A percentile compares a stretch with the other conserved stretches of the same genome.
These are phyloP conservation scores for Scaptomyza graminum DNA, from an alignment of 1,140 invertebrate species.

Conservation along the genomic window DNA sequence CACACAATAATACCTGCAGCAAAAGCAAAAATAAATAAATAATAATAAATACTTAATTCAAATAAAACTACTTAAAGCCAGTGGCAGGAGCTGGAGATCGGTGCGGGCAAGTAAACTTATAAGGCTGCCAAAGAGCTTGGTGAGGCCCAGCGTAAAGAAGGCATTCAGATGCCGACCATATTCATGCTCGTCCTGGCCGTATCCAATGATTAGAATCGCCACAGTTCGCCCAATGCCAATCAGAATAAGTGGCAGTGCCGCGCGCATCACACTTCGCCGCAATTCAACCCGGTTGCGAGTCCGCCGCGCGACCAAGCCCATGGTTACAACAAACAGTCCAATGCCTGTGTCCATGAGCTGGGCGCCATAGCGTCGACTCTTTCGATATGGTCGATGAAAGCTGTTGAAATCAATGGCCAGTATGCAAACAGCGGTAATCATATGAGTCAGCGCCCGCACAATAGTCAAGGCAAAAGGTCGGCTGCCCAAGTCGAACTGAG, in stretches of 20 bases:
- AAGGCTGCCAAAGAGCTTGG: conserved; percentile 89
- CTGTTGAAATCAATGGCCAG: conserved; percentile 96
- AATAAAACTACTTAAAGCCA: conserved; percentile 60
- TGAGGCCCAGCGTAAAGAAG: conserved; percentile 95
- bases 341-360: conserved; percentile 98
- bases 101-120: conserved; percentile 33
- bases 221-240: conserved; percentile 90
- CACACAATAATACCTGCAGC: conserved; percentile 41
- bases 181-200: conserved; percentile 94
- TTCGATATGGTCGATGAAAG: conserved; percentile 93
- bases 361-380: conserved; percentile 94
- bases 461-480: conserved; percentile 58
- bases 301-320: conserved; percentile 88
- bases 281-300: conserved; percentile 66
- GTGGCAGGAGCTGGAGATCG: conserved; percentile 46
- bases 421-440: conserved; percentile 93
- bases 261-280: conserved; percentile 72
- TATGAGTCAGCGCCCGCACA: conserved; percentile 88
- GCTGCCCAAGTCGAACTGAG: conserved; percentile 54
- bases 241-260: conserved; percentile 85
- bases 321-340: conserved; percentile 93
- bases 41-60: conserved; percentile 65
- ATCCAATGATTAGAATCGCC: conserved; percentile 87
- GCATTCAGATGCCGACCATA: conserved; percentile 99
- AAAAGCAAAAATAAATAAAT: conserved; percentile 84